A percentile compares a stretch with the other conserved stretches of the same genome.
Conservation (phyloP, 64 coral and sea anemone species). For the Exaiptasia diaphana region DNA sequence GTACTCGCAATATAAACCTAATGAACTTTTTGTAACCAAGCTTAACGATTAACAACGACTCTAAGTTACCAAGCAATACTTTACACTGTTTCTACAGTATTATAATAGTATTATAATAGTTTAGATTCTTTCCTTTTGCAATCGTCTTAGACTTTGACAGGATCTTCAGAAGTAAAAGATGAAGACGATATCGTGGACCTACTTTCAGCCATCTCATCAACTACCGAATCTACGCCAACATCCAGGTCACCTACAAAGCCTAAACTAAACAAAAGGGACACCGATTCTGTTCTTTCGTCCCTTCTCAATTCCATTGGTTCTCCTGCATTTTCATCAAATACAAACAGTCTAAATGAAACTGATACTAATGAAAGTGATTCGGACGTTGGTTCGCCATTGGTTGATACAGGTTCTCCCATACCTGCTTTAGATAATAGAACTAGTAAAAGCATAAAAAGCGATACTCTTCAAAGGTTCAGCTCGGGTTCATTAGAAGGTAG, state of each 20-base stretch:
- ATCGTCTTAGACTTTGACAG: conserved; percentile 55
- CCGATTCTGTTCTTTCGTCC: conserved; percentile 63
- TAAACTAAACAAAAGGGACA: conserved; percentile 54
- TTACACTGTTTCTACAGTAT: no score
- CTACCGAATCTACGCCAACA: conserved; percentile 3
- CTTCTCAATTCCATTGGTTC: conserved; percentile 27
- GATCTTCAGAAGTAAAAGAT: conserved; percentile 40
- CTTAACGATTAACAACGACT: no score
- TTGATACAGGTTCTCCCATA: no score
- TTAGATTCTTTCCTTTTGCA: neutral
- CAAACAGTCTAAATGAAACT: conserved; percentile 11
- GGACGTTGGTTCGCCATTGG: conserved; percentile 15
- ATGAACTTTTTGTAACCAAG: no score
- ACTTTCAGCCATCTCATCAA: conserved; percentile 67
- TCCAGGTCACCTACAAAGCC: conserved; percentile 27
- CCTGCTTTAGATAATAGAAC: neutral
- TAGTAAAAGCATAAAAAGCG: neutral
- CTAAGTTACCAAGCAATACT: no score
- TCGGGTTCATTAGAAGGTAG: neutral
- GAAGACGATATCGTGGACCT: conserved; percentile 78
- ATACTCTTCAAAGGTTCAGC: neutral
- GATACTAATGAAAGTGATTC: conserved; percentile 44
- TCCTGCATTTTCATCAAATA: neutral
- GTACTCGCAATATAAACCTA: no score
- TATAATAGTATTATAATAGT: no score